Conservation (phyloP, 2,113 vertebrate genomes). For the Sialia sialis region DNA sequence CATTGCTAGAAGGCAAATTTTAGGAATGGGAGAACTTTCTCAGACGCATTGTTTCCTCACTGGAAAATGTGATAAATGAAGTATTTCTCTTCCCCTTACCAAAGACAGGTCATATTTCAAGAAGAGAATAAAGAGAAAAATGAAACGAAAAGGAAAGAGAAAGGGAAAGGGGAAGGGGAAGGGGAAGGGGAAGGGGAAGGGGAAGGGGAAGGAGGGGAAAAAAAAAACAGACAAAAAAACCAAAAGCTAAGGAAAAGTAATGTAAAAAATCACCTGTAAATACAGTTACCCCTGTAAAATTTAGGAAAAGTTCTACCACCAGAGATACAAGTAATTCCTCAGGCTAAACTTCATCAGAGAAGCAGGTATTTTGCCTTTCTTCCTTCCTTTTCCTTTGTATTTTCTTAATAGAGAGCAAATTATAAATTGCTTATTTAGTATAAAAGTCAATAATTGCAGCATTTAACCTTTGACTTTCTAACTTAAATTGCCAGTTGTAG, state of each 20-base stretch:
- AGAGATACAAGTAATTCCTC: not conserved
- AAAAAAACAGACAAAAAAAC: rapidly evolving
- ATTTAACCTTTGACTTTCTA: not conserved
- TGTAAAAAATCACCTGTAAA: not conserved
- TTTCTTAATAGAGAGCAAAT: not conserved
- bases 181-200: not conserved
- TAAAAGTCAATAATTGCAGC: not conserved
- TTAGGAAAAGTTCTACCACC: not conserved
- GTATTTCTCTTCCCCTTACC: not conserved
- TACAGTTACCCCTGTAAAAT: not conserved
- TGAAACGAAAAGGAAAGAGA: too few species aligned
- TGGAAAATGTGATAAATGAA: not conserved
- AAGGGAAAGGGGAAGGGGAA: not conserved
- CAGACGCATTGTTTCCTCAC: not conserved
- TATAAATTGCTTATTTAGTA: not conserved
- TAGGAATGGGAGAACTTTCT: not conserved
- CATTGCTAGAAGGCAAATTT: not conserved
- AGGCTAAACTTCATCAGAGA: not conserved
- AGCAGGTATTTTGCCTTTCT: not conserved
- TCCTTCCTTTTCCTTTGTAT: not conserved
- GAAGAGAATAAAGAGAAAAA: not conserved
- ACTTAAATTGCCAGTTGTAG: not conserved
- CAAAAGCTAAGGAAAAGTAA: not conserved
- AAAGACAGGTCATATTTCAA: not conserved
- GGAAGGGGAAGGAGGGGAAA: too few species aligned